Evolutionary conservation across 2,113 vertebrate species (phyloP), one percentile per base, ranked within the genome.

Genomic region (Xiphorhynchus elegans): DNA sequence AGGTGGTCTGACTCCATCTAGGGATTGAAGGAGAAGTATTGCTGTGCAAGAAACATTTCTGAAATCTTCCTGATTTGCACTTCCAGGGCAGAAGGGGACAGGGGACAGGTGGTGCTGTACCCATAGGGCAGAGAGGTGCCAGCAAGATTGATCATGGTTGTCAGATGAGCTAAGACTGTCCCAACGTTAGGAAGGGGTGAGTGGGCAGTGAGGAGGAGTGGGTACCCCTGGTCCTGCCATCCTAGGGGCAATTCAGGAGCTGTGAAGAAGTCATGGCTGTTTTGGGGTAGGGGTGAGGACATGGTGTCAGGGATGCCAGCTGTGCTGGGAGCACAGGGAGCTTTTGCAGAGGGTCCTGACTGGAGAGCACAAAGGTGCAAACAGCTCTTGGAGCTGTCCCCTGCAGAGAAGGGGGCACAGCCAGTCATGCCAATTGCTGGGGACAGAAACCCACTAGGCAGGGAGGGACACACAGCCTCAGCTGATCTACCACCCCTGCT

Each of bases 301-400:
- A 0, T 1, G 2, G 33, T 50, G 47, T 7, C 1, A 1, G 31
- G 47, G 33, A 55, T 5, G 18, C 5, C 4, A 1, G 53, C 35
- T 63, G 53, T 2, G 3, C 17, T 26, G 58, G 67, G 20, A 70
- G 21, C 60, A 44, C 1, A 0, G 26, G 26, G 35, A 88, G 33
- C 40, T 26, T n/a, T n/a, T 39, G 53, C n/a, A 44, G 75, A 68
- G 39, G 11, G 9, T 64, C 28, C 40, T 20, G 44, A n/a, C 2
- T 2, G n/a, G 28, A 85, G 18, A 21, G 11, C 0, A 0, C 0
- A 1, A 37, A 29, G 35, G 28, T 42, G 16, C 59, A 28, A 39
- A 10, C 0, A 0, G 39, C 39, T 52, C 33, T 29, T 0, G 0
- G 35, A 56, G 26, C 40, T 2, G 0, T 26, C 17, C 46, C 50